Conservation (phyloP, 2,113 vertebrate genomes). For the Eulacestoma nigropectus region DNA sequence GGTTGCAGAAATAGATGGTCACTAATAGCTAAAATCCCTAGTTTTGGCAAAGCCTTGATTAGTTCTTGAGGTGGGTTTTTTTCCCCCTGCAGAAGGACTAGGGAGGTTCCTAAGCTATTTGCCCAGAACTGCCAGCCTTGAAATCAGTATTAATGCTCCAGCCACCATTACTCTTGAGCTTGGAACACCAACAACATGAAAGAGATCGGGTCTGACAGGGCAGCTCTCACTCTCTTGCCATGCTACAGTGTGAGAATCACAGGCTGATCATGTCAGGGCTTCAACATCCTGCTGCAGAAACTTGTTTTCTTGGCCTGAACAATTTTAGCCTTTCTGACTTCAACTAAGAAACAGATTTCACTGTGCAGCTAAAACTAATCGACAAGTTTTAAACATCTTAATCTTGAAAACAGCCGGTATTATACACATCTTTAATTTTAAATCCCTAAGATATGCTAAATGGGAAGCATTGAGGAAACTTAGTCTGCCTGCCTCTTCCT, state of each 20-base stretch:
- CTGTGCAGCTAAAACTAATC: neutral
- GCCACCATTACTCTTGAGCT: neutral
- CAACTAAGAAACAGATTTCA: neutral
- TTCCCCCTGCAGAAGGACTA: neutral
- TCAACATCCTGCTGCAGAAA: rapidly evolving
- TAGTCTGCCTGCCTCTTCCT: neutral
- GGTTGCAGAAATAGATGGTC: neutral
- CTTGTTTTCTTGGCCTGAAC: neutral
- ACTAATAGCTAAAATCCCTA: neutral
- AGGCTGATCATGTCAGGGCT: neutral
- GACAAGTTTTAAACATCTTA: neutral
- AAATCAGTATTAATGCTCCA: neutral
- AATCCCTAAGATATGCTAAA: neutral
- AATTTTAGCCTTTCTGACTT: neutral
- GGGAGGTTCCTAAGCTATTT: neutral
- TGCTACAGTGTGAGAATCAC: neutral
- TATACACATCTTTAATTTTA: neutral
- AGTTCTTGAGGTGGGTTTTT: neutral
- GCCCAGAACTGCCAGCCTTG: neutral
- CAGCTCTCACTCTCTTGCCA: neutral
- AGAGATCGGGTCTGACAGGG: neutral
- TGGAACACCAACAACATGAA: neutral
- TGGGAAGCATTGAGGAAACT: neutral
- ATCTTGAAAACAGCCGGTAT: neutral
- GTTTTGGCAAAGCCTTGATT: neutral